Percentiles rank a stretch among this genome's conserved stretches.
Conservation (phyloP, 1,140 invertebrate genomes). For the Ctenoplectra terminalis region DNA sequence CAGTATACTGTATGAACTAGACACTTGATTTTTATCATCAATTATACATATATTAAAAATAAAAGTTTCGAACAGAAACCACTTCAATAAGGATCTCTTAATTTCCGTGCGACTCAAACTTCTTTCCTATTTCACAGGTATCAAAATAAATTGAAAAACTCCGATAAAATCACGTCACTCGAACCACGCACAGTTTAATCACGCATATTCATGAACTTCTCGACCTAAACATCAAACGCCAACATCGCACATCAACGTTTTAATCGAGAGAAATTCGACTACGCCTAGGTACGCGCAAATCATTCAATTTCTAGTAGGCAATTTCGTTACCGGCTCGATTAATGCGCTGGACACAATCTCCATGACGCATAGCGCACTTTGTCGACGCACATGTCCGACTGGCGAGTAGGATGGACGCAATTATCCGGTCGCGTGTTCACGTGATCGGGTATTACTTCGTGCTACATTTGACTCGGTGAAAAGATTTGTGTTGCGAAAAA, state of each 20-base stretch:
- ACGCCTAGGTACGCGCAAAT: background rate
- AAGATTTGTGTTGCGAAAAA: slow-evolving; percentile 40
- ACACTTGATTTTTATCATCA: too few relatives aligned
- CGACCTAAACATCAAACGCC: too few relatives aligned
- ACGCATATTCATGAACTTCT: background rate
- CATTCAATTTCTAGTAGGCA: slow-evolving; percentile 13
- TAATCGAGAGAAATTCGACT: slow-evolving; percentile 22
- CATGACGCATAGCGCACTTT: slow-evolving; percentile 1
- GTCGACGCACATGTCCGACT: background rate
- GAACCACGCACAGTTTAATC: background rate
- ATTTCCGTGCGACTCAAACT: too few relatives aligned
- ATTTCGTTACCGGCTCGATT: background rate
- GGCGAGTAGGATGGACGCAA: slow-evolving; percentile 7
- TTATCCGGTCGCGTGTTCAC: slow-evolving; percentile 12
- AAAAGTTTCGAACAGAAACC: too few relatives aligned
- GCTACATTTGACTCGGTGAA: slow-evolving; percentile 33
- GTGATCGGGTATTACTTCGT: slow-evolving; percentile 15
- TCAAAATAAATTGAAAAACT: too few relatives aligned
- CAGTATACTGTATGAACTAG: too few relatives aligned
- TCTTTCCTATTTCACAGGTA: too few relatives aligned
- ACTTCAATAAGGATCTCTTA: too few relatives aligned
- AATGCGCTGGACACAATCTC: background rate
- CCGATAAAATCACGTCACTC: background rate
- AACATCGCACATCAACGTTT: background rate
- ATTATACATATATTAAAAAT: too few relatives aligned